These are phyloP conservation scores for Actinia equina DNA, from an alignment of 64 coral and sea anemone species.

Conservation along the genomic window DNA sequence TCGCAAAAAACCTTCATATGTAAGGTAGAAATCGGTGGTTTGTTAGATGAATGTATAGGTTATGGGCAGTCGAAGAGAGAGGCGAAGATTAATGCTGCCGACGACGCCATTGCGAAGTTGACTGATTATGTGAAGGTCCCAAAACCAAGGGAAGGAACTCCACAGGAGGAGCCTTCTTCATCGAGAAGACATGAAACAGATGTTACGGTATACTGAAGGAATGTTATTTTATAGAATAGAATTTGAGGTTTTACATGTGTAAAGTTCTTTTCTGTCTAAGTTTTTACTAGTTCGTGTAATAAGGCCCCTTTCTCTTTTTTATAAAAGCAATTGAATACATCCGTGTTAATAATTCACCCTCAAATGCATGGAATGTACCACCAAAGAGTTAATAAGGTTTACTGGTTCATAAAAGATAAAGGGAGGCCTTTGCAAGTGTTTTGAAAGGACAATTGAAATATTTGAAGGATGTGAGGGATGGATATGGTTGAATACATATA, in stretches of 20 bases:
- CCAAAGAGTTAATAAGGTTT: too few relatives aligned
- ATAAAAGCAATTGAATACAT: too few relatives aligned
- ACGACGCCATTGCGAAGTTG: not conserved
- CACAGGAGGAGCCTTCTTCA: not conserved
- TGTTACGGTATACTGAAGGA: not conserved
- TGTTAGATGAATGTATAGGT: slow-evolving; percentile 1
- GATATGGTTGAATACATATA: too few relatives aligned
- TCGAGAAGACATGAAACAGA: not conserved
- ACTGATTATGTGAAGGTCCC: not conserved
- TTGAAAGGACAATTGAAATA: too few relatives aligned
- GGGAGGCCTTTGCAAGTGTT: too few relatives aligned
- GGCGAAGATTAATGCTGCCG: not conserved
- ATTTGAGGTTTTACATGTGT: too few relatives aligned
- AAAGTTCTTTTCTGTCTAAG: not conserved
- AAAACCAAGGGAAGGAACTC: not conserved
- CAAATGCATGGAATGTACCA: too few relatives aligned
- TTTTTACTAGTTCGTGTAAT: too few relatives aligned
- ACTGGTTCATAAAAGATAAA: too few relatives aligned
- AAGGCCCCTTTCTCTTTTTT: too few relatives aligned
- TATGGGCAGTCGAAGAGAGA: slow-evolving; percentile 1
- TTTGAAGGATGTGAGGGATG: too few relatives aligned
- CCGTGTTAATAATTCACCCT: too few relatives aligned
- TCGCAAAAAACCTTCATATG: slow-evolving; percentile 10
- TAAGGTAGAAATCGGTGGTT: not conserved
- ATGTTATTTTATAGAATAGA: not conserved